Conservation (phyloP, 2,113 vertebrate species). For the Trematomus loennbergii region DNA sequence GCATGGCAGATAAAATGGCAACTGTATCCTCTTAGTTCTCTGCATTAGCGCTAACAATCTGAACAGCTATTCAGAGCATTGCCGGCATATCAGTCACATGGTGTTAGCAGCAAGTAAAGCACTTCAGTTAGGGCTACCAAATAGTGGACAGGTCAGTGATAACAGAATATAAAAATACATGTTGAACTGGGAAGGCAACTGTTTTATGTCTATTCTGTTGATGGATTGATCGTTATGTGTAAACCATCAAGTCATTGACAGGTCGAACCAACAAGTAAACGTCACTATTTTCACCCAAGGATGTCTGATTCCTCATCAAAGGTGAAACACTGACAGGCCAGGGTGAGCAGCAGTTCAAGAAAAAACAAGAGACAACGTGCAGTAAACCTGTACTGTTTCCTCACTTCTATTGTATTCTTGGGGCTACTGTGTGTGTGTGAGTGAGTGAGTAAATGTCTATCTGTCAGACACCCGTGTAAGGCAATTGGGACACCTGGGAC, state of each 20-base stretch:
- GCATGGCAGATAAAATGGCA: constrained; percentile 18
- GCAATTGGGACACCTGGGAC: constrained; percentile 59
- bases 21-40: constrained; percentile 4
- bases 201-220: constrained; percentile 6
- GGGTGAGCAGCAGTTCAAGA: constrained; percentile 14
- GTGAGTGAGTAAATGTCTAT: constrained; percentile 28
- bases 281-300: neutral
- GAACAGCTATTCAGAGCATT: neutral
- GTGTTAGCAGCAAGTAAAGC: constrained; percentile 22
- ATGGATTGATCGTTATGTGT: constrained; percentile 12
- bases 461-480: constrained; percentile 32
- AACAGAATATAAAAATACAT: neutral
- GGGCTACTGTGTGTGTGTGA: constrained; percentile 27
- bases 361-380: neutral
- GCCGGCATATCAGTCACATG: constrained; percentile 29
- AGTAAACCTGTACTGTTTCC: constrained; percentile 36
- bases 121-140: neutral
- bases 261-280: constrained; percentile 21
- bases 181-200: neutral
- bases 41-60: constrained; percentile 11
- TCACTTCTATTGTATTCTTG: constrained; percentile 41
- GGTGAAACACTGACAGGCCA: constrained; percentile 1
- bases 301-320: neutral
- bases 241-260: neutral
- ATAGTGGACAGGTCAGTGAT: constrained; percentile 6